Conservation (phyloP, 2,113 vertebrate species). For the Dissostichus mawsoni region DNA sequence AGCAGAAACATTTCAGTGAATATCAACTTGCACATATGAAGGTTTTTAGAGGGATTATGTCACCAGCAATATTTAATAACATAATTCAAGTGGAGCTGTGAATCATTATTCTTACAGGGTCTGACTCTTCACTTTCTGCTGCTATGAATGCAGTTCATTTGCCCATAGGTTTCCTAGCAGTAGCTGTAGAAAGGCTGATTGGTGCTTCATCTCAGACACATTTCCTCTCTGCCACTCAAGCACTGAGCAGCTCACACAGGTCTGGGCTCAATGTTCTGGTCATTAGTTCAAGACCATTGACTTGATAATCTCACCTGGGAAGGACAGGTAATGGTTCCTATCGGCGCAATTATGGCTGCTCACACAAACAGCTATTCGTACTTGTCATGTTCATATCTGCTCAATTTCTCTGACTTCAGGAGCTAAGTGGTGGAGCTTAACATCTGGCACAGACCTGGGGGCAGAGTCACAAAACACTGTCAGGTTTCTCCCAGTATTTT, state of each 20-base stretch:
- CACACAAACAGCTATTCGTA: conserved; percentile 74
- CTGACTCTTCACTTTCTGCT: conserved; percentile 27
- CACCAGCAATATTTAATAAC: conserved; percentile 13
- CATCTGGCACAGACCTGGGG: conserved; percentile 40
- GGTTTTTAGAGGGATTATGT: conserved; percentile 7
- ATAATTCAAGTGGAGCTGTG: background rate
- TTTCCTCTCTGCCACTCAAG: conserved; percentile 41
- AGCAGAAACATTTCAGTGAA: background rate
- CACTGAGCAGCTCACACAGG: conserved; percentile 58
- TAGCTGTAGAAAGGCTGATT: conserved; percentile 41
- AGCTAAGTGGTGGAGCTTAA: conserved; percentile 49
- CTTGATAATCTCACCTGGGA: conserved; percentile 83
- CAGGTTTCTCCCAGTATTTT: background rate
- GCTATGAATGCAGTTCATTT: conserved; percentile 28
- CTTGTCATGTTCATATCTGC: conserved; percentile 68
- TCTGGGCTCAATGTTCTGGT: conserved; percentile 75
- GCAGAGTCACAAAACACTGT: background rate
- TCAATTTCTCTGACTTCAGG: conserved; percentile 61
- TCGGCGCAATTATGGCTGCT: conserved; percentile 74
- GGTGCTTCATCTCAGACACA: conserved; percentile 44
- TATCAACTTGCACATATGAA: background rate
- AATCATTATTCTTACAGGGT: background rate
- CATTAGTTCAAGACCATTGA: conserved; percentile 82
- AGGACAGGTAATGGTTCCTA: conserved; percentile 79
- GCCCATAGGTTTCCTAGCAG: conserved; percentile 20